phyloP scores from a whole-genome alignment of 2,113 vertebrate species.

The Dromiciops gliroides region DNA sequence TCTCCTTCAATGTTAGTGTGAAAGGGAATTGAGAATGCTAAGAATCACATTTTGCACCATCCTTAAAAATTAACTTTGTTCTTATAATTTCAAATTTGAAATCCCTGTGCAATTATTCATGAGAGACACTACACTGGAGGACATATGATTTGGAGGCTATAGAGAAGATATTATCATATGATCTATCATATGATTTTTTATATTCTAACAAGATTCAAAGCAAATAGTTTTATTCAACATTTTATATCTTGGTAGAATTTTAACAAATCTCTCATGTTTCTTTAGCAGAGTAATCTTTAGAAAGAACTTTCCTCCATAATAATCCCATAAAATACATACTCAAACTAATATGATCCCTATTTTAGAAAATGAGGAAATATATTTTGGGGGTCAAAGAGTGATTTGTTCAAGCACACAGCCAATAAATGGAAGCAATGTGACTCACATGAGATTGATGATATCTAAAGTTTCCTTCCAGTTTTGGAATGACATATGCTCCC shows the following conservation, averaged over 20 bases:
- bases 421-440: background rate
- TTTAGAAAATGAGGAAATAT: no score
- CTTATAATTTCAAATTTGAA: background rate
- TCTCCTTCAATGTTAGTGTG: background rate
- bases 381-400: no score
- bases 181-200: no score
- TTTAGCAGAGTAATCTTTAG: background rate
- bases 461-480: background rate
- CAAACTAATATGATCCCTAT: no score
- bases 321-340: no score
- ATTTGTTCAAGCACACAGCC: background rate
- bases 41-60: background rate
- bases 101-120: background rate
- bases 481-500: background rate
- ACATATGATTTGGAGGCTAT: no score
- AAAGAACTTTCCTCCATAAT: no score
- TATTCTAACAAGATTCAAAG: background rate
- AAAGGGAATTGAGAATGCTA: background rate
- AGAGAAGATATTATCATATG: no score
- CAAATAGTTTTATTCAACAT: background rate
- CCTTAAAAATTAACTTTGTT: background rate
- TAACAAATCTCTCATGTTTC: background rate
- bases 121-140: no score
- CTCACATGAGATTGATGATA: background rate
- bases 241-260: background rate